These are phyloP conservation scores for Streptopelia turtur DNA, from an alignment of 2,797 vertebrate genomes.

Conservation along the genomic window DNA sequence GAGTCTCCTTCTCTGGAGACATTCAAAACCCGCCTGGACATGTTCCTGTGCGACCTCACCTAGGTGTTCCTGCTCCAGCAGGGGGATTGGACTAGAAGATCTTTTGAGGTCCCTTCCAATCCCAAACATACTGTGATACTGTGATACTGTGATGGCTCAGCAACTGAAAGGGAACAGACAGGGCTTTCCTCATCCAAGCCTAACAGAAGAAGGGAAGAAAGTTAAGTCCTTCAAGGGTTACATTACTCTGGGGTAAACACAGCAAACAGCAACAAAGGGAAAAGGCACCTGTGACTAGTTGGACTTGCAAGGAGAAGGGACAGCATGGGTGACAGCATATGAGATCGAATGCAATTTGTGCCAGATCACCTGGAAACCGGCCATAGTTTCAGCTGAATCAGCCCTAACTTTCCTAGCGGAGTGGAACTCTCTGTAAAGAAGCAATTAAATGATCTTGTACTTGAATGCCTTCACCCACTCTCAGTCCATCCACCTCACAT, in stretches of 20 bases:
- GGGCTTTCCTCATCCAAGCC: not conserved
- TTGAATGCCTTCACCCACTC: not conserved
- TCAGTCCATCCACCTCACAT: not conserved
- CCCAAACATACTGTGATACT: no score
- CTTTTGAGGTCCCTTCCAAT: no score
- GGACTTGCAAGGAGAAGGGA: not conserved
- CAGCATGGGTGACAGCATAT: not conserved
- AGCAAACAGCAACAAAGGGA: not conserved
- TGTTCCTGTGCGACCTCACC: no score
- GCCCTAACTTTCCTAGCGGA: not conserved
- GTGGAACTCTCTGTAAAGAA: not conserved
- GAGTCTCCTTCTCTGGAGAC: no score
- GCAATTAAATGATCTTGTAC: not conserved
- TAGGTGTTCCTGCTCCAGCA: no score
- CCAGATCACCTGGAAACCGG: not conserved
- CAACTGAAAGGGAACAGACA: not conserved
- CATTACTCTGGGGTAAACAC: not conserved
- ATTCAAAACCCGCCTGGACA: no score
- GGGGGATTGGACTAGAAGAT: no score
- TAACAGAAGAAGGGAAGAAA: not conserved
- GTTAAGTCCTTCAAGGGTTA: not conserved
- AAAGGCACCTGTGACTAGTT: not conserved
- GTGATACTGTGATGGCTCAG: no score
- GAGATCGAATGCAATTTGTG: not conserved
- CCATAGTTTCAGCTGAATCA: conserved; percentile 1